Percentiles rank a stretch among this genome's conserved stretches.
Conservation (phyloP, 2,797 vertebrate genomes). For the Platalea minor region DNA sequence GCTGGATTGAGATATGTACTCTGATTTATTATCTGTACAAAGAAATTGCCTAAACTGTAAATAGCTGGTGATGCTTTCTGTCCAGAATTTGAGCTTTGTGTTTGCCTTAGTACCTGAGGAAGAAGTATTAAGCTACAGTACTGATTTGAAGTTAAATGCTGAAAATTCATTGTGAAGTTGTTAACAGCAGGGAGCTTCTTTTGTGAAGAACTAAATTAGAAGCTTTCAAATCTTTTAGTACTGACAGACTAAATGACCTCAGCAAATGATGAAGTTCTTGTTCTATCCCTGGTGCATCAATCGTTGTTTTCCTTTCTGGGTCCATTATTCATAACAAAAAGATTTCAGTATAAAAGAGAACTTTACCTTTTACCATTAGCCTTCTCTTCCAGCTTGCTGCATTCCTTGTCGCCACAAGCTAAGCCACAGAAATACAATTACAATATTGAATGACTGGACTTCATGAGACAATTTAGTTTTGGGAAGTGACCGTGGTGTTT, state of each 20-base stretch:
- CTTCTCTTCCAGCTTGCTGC: not conserved
- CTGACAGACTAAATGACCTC: not conserved
- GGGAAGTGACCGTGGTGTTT: not conserved
- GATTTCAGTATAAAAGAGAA: not conserved
- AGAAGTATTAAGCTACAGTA: not conserved
- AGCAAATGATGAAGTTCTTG: conserved; percentile 3
- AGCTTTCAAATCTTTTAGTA: not conserved
- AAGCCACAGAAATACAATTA: not conserved
- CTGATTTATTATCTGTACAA: not conserved
- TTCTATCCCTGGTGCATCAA: not conserved
- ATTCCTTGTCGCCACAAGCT: not conserved
- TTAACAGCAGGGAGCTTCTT: conserved; percentile 2
- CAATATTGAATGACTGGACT: not conserved
- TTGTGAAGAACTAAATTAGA: conserved; percentile 5
- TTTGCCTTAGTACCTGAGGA: not conserved
- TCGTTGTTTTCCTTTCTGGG: not conserved
- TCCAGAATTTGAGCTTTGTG: not conserved
- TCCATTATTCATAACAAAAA: not conserved
- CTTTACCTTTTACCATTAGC: not conserved
- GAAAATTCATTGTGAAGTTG: conserved; percentile 7
- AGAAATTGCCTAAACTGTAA: not conserved
- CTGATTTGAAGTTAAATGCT: not conserved
- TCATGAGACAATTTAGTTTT: not conserved
- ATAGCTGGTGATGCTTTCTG: not conserved
- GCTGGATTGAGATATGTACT: not conserved